Percentiles rank a stretch among this genome's conserved stretches.
phyloP scores from a whole-genome alignment of 2,113 vertebrate species.

The Macrotus californicus region DNA sequence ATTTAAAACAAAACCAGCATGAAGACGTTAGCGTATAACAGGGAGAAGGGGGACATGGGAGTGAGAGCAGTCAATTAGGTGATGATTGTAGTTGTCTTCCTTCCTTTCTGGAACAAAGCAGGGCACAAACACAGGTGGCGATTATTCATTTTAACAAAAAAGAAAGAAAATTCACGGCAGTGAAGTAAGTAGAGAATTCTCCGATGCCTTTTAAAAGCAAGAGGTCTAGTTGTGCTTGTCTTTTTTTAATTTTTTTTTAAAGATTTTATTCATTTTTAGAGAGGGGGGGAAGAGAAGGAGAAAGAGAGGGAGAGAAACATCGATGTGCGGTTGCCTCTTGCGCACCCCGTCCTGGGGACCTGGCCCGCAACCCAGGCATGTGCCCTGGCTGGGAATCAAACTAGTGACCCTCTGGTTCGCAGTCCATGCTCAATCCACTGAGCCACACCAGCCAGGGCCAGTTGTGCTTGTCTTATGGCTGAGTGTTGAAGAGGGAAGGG shows the following conservation, averaged over 20 bases:
- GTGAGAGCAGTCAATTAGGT: not conserved
- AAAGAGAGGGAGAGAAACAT: too few species aligned
- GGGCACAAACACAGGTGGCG: not conserved
- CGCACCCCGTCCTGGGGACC: too few species aligned
- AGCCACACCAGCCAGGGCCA: not conserved
- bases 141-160: not conserved
- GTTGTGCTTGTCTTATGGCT: not conserved
- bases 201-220: not conserved
- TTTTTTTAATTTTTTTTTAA: not conserved
- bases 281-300: too few species aligned
- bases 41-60: not conserved
- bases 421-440: too few species aligned
- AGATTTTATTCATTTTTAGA: too few species aligned
- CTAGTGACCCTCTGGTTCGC: too few species aligned
- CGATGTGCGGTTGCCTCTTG: too few species aligned
- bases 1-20: not conserved
- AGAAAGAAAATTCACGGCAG: not conserved
- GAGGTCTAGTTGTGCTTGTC: not conserved
- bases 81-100: not conserved
- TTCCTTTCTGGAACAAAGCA: not conserved
- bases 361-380: too few species aligned
- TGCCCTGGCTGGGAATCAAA: too few species aligned
- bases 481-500: slow-evolving; percentile 45
- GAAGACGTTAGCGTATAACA: not conserved
- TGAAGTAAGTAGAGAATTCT: not conserved